A percentile compares a stretch with the other conserved stretches of the same genome.
Evolutionary conservation across 2,888 invertebrate species (phyloP).

Genomic region (Nemapogon koenigi): DNA sequence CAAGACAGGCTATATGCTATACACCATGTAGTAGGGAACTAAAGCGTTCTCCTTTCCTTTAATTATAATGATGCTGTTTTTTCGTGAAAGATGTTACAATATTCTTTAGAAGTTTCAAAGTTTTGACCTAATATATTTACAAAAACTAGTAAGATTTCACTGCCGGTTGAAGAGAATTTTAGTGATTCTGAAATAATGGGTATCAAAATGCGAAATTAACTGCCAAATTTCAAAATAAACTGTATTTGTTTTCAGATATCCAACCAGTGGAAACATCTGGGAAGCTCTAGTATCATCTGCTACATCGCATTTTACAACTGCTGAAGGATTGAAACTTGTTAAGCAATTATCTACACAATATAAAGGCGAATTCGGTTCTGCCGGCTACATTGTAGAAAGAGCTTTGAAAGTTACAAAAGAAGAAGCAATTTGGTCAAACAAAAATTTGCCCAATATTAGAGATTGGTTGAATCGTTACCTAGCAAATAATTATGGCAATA

Average conservation of each 20-base stretch:
- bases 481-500: conserved; percentile 22
- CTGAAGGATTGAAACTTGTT: conserved; percentile 75
- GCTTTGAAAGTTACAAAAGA: conserved; percentile 76
- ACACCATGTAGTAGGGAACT: too few relatives aligned
- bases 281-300: conserved; percentile 76
- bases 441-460: conserved; percentile 77
- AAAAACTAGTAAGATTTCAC: too few relatives aligned
- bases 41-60: too few relatives aligned
- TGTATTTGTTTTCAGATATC: conserved; percentile 54
- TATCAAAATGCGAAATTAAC: too few relatives aligned
- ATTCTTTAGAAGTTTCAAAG: too few relatives aligned
- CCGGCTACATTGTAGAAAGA: conserved; percentile 75
- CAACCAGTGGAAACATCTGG: conserved; percentile 76
- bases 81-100: too few relatives aligned
- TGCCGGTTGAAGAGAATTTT: too few relatives aligned
- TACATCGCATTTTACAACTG: conserved; percentile 77
- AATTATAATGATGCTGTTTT: too few relatives aligned
- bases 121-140: too few relatives aligned
- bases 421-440: conserved; percentile 78
- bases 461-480: conserved; percentile 71
- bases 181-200: too few relatives aligned
- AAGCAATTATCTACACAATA: conserved; percentile 68
- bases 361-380: conserved; percentile 73
- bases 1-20: too few relatives aligned
- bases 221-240: too few relatives aligned